These are phyloP conservation scores for Apamea epomidion DNA, from an alignment of 2,888 invertebrate genomes.

Conservation along the genomic window DNA sequence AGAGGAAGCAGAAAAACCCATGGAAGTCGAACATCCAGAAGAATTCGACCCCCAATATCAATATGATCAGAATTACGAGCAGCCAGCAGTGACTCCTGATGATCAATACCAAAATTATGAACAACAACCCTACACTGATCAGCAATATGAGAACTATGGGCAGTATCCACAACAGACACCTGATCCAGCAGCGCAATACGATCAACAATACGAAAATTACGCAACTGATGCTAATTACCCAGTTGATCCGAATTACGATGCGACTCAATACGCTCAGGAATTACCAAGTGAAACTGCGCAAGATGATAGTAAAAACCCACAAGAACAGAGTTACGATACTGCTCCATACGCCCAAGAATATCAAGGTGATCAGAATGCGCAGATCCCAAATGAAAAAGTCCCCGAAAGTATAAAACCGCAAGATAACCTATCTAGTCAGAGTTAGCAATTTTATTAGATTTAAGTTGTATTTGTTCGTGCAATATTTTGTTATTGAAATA, in stretches of 20 bases:
- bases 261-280: constrained; percentile 74
- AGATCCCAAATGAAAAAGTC: constrained; percentile 43
- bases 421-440: constrained; percentile 78
- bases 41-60: constrained; percentile 67
- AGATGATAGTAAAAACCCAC: constrained; percentile 36
- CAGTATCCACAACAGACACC: constrained; percentile 73
- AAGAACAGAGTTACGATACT: constrained; percentile 59
- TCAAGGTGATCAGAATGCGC: constrained; percentile 45
- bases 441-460: constrained; percentile 79
- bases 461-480: constrained; percentile 77
- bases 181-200: constrained; percentile 64
- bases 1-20: constrained; percentile 65
- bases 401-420: constrained; percentile 70
- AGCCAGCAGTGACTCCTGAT: constrained; percentile 55
- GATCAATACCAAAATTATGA: constrained; percentile 69
- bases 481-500: constrained; percentile 79
- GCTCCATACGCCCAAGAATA: constrained; percentile 57
- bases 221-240: constrained; percentile 78
- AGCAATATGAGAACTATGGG: constrained; percentile 74
- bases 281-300: constrained; percentile 59
- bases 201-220: constrained; percentile 81
- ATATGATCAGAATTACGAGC: constrained; percentile 74
- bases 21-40: constrained; percentile 71
- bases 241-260: constrained; percentile 76
- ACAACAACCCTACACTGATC: constrained; percentile 65